A percentile compares a stretch with the other conserved stretches of the same genome.
Evolutionary conservation across 2,888 invertebrate species (phyloP).

Genomic region (Pseudoips prasinana): DNA sequence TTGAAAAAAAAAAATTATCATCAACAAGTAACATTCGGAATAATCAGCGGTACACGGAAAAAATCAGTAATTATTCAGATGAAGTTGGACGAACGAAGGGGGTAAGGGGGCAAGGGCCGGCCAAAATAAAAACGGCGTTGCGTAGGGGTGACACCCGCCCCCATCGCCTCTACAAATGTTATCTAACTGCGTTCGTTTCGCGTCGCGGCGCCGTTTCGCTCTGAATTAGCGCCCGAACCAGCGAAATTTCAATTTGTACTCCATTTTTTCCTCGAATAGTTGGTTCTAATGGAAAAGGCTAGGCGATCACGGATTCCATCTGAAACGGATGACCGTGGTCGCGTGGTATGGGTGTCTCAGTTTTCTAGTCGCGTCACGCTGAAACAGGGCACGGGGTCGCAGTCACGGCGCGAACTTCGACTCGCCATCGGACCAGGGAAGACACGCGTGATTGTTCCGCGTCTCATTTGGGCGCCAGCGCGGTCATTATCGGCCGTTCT

Average conservation of each 20-base stretch:
- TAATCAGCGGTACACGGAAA: slow-evolving; percentile 82
- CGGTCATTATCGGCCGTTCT: slow-evolving; percentile 69
- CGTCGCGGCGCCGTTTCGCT: slow-evolving; percentile 65
- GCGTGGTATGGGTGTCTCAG: background rate
- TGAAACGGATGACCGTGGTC: slow-evolving; percentile 25
- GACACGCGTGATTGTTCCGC: slow-evolving; percentile 33
- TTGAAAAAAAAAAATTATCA: slow-evolving; percentile 73
- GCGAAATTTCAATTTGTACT: slow-evolving; percentile 77
- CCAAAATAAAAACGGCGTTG: slow-evolving; percentile 81
- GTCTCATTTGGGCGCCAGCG: slow-evolving; percentile 50
- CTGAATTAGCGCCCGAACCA: slow-evolving; percentile 72
- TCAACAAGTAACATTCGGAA: slow-evolving; percentile 81
- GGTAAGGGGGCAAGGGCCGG: slow-evolving; percentile 78
- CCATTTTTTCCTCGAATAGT: slow-evolving; percentile 74
- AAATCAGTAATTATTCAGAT: slow-evolving; percentile 83
- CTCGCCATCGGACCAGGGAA: no score
- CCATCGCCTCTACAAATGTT: slow-evolving; percentile 77
- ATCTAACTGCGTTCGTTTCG: slow-evolving; percentile 79
- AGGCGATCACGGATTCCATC: slow-evolving; percentile 50
- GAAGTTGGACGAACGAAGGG: slow-evolving; percentile 81
- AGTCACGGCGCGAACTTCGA: slow-evolving; percentile 10
- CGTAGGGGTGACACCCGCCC: slow-evolving; percentile 78
- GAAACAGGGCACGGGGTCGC: slow-evolving; percentile 5
- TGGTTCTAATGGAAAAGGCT: slow-evolving; percentile 64
- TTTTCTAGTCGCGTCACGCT: slow-evolving; percentile 16